A percentile compares a stretch with the other conserved stretches of the same genome.
Evolutionary conservation across 2,888 invertebrate genomes (phyloP).

Genomic region (Hylaea fasciaria): DNA sequence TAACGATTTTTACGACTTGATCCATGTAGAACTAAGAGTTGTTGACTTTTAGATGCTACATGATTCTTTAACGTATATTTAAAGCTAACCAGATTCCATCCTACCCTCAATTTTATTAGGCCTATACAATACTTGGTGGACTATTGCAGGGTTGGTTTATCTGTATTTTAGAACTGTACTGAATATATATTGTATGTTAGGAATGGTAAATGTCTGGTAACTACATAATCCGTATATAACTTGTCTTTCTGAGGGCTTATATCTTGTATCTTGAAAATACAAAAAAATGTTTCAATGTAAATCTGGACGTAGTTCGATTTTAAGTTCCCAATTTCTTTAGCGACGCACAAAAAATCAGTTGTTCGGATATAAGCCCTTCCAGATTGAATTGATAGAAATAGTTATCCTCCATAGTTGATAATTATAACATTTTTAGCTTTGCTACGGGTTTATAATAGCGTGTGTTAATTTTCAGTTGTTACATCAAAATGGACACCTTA

Average conservation of each 20-base stretch:
- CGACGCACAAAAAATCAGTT: slow-evolving; percentile 58
- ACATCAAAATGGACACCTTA: slow-evolving; percentile 78
- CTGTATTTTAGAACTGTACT: slow-evolving; percentile 38
- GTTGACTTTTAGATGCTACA: background rate
- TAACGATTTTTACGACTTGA: no score
- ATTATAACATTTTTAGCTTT: slow-evolving; percentile 74
- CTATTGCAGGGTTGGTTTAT: slow-evolving; percentile 21
- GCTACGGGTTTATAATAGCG: slow-evolving; percentile 79
- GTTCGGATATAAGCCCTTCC: slow-evolving; percentile 49
- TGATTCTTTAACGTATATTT: background rate
- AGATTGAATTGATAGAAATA: slow-evolving; percentile 47
- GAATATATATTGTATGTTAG: slow-evolving; percentile 38
- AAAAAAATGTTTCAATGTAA: slow-evolving; percentile 22
- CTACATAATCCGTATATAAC: slow-evolving; percentile 25
- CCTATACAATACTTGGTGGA: slow-evolving; percentile 28
- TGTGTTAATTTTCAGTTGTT: slow-evolving; percentile 77
- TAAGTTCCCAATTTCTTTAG: slow-evolving; percentile 47
- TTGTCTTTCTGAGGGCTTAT: slow-evolving; percentile 17
- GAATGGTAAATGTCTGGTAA: slow-evolving; percentile 38
- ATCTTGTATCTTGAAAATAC: slow-evolving; percentile 18
- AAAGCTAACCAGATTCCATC: slow-evolving; percentile 30
- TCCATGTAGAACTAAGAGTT: no score
- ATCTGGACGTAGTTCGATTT: slow-evolving; percentile 12
- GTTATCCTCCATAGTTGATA: slow-evolving; percentile 61
- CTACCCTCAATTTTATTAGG: slow-evolving; percentile 34